Evolutionary conservation across 2,888 invertebrate species (phyloP).

Genomic region (Protodeltote pygarga): DNA sequence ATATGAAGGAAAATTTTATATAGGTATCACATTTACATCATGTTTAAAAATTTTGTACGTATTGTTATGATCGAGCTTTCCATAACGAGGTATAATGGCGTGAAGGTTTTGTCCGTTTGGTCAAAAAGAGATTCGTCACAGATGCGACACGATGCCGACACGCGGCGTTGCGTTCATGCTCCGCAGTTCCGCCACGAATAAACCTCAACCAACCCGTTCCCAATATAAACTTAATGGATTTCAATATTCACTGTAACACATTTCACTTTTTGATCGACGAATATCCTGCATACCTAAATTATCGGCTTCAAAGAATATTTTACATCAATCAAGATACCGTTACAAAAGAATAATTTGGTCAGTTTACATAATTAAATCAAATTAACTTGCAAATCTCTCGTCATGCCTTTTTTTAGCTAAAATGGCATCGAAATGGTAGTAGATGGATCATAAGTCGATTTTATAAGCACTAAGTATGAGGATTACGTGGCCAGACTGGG

Average conservation of each 20-base stretch:
- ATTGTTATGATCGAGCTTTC: too few species aligned
- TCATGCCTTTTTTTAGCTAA: slow-evolving; percentile 13
- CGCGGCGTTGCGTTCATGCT: slow-evolving; percentile 33
- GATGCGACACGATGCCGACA: slow-evolving; percentile 47
- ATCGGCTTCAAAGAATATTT: slow-evolving; percentile 45
- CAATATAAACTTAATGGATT: slow-evolving; percentile 46
- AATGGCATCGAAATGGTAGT: slow-evolving; percentile 18
- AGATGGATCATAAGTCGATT: slow-evolving; percentile 20
- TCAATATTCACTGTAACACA: slow-evolving; percentile 37
- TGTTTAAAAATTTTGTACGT: slow-evolving; percentile 1
- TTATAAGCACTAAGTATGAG: slow-evolving; percentile 36
- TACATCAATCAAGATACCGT: slow-evolving; percentile 51
- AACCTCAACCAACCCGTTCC: slow-evolving; percentile 14
- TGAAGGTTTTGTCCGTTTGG: slow-evolving; percentile 53
- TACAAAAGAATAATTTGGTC: slow-evolving; percentile 42
- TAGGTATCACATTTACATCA: too few species aligned
- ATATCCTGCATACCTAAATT: slow-evolving; percentile 46
- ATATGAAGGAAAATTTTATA: too few species aligned
- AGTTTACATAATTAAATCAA: slow-evolving; percentile 47
- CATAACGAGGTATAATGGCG: slow-evolving; percentile 16
- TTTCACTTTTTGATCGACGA: slow-evolving; percentile 35
- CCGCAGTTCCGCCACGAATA: slow-evolving; percentile 37
- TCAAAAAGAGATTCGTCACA: slow-evolving; percentile 60
- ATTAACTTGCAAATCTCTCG: slow-evolving; percentile 36
- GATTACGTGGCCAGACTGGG: slow-evolving; percentile 43